These are phyloP conservation scores for Dynastes grantii DNA, from an alignment of 2,888 invertebrate genomes.

Conservation along the genomic window DNA sequence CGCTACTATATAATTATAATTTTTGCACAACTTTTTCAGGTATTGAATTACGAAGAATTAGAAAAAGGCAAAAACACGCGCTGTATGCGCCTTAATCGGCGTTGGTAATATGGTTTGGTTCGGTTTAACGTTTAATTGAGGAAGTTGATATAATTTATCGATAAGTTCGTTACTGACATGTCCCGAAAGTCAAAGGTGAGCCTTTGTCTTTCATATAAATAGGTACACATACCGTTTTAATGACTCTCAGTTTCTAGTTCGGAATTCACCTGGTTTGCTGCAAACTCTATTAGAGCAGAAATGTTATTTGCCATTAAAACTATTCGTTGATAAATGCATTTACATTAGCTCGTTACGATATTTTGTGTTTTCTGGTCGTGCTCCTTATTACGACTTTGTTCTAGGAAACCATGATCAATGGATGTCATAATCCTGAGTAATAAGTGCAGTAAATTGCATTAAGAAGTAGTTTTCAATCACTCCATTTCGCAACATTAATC, in stretches of 20 bases:
- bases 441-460: no score
- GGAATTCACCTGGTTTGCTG: conserved; percentile 9
- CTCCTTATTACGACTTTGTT: no score
- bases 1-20: conserved; percentile 13
- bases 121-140: conserved; percentile 47
- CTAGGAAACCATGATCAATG: no score
- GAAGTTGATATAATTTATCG: conserved; percentile 48
- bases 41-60: conserved; percentile 1
- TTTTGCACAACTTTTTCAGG: conserved; percentile 1
- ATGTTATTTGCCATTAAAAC: conserved; percentile 27
- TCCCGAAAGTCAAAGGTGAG: conserved; percentile 38
- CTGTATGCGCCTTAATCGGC: conserved; percentile 9
- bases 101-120: conserved; percentile 18
- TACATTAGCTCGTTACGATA: neutral
- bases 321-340: neutral
- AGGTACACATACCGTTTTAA: conserved; percentile 44
- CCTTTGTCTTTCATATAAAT: conserved; percentile 35
- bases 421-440: no score
- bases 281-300: conserved; percentile 7
- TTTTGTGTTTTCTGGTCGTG: neutral
- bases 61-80: conserved; percentile 1
- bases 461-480: no score
- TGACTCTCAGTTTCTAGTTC: conserved; percentile 43
- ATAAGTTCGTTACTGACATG: conserved; percentile 45
- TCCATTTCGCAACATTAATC: no score